phyloP scores from a whole-genome alignment of 2,797 vertebrate genomes.

The Cottoperca gobio region DNA sequence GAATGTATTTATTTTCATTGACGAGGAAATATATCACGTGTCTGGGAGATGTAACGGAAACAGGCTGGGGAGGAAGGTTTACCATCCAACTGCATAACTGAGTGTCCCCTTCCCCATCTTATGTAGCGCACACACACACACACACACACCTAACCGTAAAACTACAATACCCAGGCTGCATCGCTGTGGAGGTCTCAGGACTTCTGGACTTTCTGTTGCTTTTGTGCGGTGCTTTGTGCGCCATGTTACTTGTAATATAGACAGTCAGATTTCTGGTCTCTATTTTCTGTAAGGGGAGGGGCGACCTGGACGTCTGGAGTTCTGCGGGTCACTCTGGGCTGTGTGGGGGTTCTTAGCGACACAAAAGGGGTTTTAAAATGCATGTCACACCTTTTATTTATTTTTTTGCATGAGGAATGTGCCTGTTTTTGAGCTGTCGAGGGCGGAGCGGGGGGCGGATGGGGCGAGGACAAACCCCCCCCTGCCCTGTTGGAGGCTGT shows the following conservation, averaged over 20 bases:
- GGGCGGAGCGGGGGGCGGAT: slow-evolving; percentile 17
- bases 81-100: slow-evolving; percentile 2
- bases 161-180: slow-evolving; percentile 44
- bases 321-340: slow-evolving; percentile 12
- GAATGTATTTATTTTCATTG: slow-evolving; percentile 55
- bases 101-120: slow-evolving; percentile 28
- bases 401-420: slow-evolving; percentile 86
- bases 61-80: slow-evolving; percentile 1
- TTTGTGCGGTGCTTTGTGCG: slow-evolving; percentile 41
- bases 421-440: slow-evolving; percentile 77
- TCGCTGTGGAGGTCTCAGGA: slow-evolving; percentile 50
- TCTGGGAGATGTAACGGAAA: background rate
- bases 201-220: slow-evolving; percentile 29
- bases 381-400: slow-evolving; percentile 82
- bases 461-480: slow-evolving; percentile 30
- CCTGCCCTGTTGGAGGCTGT: slow-evolving; percentile 55
- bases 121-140: slow-evolving; percentile 64
- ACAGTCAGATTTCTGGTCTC: slow-evolving; percentile 67
- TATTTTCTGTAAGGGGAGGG: slow-evolving; percentile 74
- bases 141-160: background rate
- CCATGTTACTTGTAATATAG: slow-evolving; percentile 61
- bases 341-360: background rate
- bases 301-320: slow-evolving; percentile 24
- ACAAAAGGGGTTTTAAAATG: slow-evolving; percentile 61
- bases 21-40: slow-evolving; percentile 6